Base-by-base conservation (phyloP, 2,888 invertebrate species). In the Lysandra coridon region DNA sequence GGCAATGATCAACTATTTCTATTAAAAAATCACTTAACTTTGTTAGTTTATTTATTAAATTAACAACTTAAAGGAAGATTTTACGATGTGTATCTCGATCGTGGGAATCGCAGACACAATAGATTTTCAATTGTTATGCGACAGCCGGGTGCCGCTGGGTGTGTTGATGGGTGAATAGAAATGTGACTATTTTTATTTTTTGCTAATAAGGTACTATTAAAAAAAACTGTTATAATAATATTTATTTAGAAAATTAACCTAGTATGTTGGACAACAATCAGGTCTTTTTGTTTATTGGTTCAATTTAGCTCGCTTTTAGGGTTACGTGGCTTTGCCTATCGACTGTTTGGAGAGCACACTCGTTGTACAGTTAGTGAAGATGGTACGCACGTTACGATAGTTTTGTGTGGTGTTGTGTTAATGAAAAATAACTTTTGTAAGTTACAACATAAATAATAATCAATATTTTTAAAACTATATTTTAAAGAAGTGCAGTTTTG, bases 341-440 rank as follows among this genome's bases (percentile, higher is more conserved):
- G 23, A n/a, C 23, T 44, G 44, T 4, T 49, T 12, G 30, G 49
- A 75, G 75, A 75, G 49, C 49, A 75, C 74, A 49, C 75, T 75
- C 75, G 49, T 44, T 40, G 23, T 44, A 75, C 75, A 75, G 75
- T 49, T 75, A 44, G 75, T 75, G 23, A 75, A 49, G 12, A 75
- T 75, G 75, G 23, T 23, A 75, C 75, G 14, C 44, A 14, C 40
- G 75, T 75, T 10, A 30, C 44, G 44, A 44, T 74, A 75, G 75
- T 49, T 75, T 49, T 49, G 75, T 75, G 75, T 75, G 12, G 44
- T 75, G 74, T 44, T 74, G 74, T 44, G 44, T 49, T 49, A 12
- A 75, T 49, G 49, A 44, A 30, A 49, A 4, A 14, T 12, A 23
- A 23, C 23, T 30, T 75, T 49, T 49, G 75, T 75, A 75, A 75